phyloP scores from a whole-genome alignment of 2,797 vertebrate species.

The Microtus obscurus region DNA sequence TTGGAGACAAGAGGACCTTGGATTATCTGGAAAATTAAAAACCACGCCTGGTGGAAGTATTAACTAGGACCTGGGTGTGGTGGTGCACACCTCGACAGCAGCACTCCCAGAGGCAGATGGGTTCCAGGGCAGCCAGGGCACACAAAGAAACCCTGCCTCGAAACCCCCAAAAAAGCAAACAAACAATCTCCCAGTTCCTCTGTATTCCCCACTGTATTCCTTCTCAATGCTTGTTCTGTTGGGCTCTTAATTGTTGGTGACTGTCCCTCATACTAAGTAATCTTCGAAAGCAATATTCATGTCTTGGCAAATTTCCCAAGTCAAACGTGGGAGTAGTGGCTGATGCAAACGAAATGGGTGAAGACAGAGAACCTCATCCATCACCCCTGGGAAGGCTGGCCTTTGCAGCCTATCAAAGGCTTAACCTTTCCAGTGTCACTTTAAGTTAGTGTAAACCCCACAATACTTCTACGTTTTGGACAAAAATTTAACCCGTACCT shows the following conservation, averaged over 20 bases:
- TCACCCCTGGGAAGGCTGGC: neutral
- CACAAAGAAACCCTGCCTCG: neutral
- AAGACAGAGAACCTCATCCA: neutral
- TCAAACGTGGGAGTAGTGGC: neutral
- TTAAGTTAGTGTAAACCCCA: neutral
- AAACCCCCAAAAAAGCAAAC: too few relatives aligned
- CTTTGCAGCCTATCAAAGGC: too few relatives aligned
- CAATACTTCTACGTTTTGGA: neutral
- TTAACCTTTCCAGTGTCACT: neutral
- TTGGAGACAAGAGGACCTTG: neutral
- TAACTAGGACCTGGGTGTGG: neutral
- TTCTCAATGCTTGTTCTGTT: neutral
- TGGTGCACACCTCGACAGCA: neutral
- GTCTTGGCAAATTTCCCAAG: neutral
- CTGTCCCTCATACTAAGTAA: neutral
- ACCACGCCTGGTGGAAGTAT: neutral
- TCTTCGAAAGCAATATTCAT: neutral
- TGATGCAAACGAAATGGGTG: neutral
- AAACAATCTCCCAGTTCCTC: neutral
- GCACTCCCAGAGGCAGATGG: neutral
- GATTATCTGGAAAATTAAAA: neutral
- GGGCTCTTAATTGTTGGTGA: neutral
- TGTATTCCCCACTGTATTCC: neutral
- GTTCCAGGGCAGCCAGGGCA: too few relatives aligned
- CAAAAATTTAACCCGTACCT: neutral